These are phyloP conservation scores for Thomomys bottae DNA, from an alignment of 2,113 vertebrate genomes.

Conservation along the genomic window DNA sequence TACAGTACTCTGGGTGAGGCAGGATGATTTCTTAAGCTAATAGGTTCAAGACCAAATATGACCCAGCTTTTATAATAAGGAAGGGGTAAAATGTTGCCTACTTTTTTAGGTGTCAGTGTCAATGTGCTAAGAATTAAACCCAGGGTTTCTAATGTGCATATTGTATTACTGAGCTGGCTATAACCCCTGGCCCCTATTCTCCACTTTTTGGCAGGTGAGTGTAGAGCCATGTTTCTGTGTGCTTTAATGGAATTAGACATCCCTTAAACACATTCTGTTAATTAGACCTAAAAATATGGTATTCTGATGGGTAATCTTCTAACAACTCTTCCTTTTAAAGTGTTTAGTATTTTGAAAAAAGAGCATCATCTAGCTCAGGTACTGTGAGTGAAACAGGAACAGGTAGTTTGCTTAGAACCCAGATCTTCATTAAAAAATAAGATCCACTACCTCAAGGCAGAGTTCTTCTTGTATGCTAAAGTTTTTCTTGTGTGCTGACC, in stretches of 20 bases:
- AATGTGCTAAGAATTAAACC: background rate
- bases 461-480: too few species aligned
- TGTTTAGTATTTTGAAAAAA: constrained; percentile 6
- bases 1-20: background rate
- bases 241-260: background rate
- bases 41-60: background rate
- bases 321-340: background rate
- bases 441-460: background rate
- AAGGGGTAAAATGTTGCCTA: background rate
- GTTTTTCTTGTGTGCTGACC: background rate
- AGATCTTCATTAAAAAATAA: constrained; percentile 26
- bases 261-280: constrained; percentile 37
- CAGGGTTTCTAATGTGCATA: background rate
- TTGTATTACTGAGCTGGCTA: background rate
- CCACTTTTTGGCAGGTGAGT: background rate
- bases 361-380: background rate
- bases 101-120: background rate
- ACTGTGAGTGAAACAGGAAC: background rate
- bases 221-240: constrained; percentile 7
- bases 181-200: background rate
- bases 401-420: background rate
- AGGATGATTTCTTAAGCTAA: background rate
- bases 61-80: background rate
- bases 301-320: background rate
- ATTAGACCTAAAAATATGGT: background rate